A percentile compares a stretch with the other conserved stretches of the same genome.
Evolutionary conservation across 2,113 vertebrate species (phyloP).

Genomic region (Ginglymostoma cirratum): DNA sequence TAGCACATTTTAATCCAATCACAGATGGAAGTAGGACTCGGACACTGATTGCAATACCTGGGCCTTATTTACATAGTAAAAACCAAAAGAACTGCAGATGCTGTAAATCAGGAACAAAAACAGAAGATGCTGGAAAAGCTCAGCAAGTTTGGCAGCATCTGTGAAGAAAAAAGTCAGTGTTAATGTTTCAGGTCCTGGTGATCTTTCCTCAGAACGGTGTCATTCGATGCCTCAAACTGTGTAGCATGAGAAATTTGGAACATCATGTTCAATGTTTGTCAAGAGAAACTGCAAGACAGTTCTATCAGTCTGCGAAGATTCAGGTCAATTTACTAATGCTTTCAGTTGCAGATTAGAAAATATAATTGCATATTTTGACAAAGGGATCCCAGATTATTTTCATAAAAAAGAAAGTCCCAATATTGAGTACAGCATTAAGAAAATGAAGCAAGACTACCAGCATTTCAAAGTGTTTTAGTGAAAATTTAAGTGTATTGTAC

Average conservation of each 20-base stretch:
- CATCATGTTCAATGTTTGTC: neutral
- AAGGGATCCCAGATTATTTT: neutral
- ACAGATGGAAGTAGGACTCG: no score
- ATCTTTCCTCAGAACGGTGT: no score
- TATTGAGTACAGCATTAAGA: neutral
- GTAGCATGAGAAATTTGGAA: neutral
- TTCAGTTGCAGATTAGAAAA: neutral
- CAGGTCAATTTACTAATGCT: neutral
- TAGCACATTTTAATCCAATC: no score
- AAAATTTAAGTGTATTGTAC: neutral
- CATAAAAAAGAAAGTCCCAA: neutral
- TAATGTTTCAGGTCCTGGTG: no score
- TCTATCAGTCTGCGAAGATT: neutral
- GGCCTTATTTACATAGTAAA: neutral
- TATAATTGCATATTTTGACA: neutral
- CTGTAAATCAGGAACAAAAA: no score
- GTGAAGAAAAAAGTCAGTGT: no score
- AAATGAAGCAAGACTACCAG: neutral
- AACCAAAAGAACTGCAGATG: no score
- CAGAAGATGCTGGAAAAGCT: no score
- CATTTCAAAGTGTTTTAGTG: neutral
- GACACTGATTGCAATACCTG: no score
- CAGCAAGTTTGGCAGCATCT: no score
- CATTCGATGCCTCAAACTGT: neutral
- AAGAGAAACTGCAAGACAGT: neutral